A percentile compares a stretch with the other conserved stretches of the same genome.
phyloP scores from a whole-genome alignment of 2,113 vertebrate species.

The Petrocephalus zakoni region DNA sequence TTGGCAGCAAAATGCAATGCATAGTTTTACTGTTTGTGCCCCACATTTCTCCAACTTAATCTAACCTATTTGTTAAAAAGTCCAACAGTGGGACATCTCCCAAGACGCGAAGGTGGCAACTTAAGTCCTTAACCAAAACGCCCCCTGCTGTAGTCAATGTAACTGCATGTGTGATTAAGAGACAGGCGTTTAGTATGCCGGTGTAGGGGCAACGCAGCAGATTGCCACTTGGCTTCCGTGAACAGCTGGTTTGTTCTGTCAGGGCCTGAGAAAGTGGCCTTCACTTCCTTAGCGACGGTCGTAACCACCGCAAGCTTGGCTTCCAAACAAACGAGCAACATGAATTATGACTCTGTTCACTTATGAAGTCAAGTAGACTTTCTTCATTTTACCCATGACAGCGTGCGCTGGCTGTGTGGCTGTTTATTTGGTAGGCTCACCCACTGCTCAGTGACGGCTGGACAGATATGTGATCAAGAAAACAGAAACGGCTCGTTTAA shows the following conservation, averaged over 20 bases:
- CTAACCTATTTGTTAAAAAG: not conserved
- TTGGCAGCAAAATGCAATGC: not conserved
- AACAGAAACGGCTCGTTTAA: not conserved
- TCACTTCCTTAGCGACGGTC: conserved; percentile 10
- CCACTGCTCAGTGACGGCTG: too few relatives aligned
- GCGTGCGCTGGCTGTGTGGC: not conserved
- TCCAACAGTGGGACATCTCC: not conserved
- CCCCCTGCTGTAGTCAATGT: not conserved
- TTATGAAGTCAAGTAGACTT: conserved; percentile 6
- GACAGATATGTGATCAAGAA: not conserved
- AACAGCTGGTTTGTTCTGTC: not conserved
- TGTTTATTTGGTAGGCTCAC: not conserved
- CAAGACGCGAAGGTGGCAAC: not conserved
- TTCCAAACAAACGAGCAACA: not conserved
- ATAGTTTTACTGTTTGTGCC: not conserved
- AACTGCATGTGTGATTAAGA: not conserved
- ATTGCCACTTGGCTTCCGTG: not conserved
- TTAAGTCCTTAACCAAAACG: not conserved
- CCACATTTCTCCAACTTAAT: not conserved
- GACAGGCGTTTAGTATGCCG: not conserved
- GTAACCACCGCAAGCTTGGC: not conserved
- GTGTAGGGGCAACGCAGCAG: not conserved
- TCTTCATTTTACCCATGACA: conserved; percentile 1
- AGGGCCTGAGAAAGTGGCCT: not conserved
- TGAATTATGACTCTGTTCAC: conserved; percentile 9